Percentiles rank a stretch among this genome's conserved stretches.
These are phyloP conservation scores for Pollenia labialis DNA, from an alignment of 2,888 invertebrate species.

Conservation along the genomic window DNA sequence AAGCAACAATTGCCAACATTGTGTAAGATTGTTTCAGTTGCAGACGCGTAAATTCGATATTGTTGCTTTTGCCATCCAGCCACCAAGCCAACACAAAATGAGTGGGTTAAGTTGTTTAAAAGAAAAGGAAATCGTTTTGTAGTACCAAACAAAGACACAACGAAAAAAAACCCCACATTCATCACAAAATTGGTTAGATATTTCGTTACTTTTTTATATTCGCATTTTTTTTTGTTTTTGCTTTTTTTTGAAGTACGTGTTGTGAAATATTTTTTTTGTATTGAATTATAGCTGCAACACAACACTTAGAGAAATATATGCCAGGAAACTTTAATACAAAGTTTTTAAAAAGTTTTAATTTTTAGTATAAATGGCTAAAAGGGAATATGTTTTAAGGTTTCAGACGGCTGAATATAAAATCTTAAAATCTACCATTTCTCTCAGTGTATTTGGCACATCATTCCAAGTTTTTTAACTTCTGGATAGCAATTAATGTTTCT, in stretches of 20 bases:
- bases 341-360: background rate
- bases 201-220: slow-evolving; percentile 3
- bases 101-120: slow-evolving; percentile 63
- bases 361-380: too few species aligned
- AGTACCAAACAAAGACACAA: slow-evolving; percentile 1
- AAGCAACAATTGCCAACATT: slow-evolving; percentile 42
- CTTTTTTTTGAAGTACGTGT: background rate
- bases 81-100: slow-evolving; percentile 45
- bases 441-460: slow-evolving; percentile 35
- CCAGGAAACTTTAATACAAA: background rate
- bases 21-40: slow-evolving; percentile 15
- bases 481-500: slow-evolving; percentile 14
- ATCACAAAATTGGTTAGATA: slow-evolving; percentile 68
- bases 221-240: background rate
- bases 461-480: slow-evolving; percentile 1
- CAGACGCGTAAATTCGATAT: slow-evolving; percentile 41
- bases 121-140: slow-evolving; percentile 49
- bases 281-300: background rate
- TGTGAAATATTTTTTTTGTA: slow-evolving; percentile 24
- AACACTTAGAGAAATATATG: slow-evolving; percentile 18
- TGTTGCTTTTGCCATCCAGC: slow-evolving; percentile 19
- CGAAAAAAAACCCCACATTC: slow-evolving; percentile 59
- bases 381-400: too few species aligned
- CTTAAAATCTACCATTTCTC: background rate
- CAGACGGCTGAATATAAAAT: too few species aligned